Conservation (phyloP, 1,140 invertebrate species). For the Archivesica marissinica region DNA sequence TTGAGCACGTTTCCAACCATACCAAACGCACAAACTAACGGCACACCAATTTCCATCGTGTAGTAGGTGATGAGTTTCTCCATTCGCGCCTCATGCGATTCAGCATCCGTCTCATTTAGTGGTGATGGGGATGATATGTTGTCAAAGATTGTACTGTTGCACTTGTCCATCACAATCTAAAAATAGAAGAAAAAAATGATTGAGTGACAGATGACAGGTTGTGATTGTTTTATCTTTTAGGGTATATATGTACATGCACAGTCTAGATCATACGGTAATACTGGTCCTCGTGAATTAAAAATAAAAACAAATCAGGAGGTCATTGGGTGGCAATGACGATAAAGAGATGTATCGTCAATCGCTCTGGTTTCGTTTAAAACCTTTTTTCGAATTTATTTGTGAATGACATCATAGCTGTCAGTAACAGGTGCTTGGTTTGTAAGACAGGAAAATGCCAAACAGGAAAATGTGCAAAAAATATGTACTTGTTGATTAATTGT, state of each 20-base stretch:
- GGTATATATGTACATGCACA: neutral
- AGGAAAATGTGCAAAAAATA: too few relatives aligned
- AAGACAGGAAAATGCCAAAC: too few relatives aligned
- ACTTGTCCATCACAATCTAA: conserved; percentile 64
- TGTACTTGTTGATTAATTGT: too few relatives aligned
- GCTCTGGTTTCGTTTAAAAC: too few relatives aligned
- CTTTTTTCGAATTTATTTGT: too few relatives aligned
- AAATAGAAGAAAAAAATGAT: conserved; percentile 58
- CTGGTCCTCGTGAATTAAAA: too few relatives aligned
- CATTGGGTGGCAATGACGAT: too few relatives aligned
- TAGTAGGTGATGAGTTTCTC: conserved; percentile 67
- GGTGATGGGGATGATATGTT: conserved; percentile 46
- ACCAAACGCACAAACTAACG: conserved; percentile 78
- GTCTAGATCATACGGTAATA: too few relatives aligned
- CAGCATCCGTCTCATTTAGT: conserved; percentile 31
- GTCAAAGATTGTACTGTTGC: conserved; percentile 37
- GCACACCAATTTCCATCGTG: conserved; percentile 76
- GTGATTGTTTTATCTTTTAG: neutral
- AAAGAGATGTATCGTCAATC: too few relatives aligned
- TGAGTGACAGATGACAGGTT: neutral
- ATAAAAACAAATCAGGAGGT: too few relatives aligned
- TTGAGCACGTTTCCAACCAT: conserved; percentile 80
- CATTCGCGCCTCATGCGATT: conserved; percentile 51
- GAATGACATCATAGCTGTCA: too few relatives aligned
- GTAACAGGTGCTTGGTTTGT: too few relatives aligned